Conservation (phyloP, 2,888 invertebrate species). For the Acronicta aceris region DNA sequence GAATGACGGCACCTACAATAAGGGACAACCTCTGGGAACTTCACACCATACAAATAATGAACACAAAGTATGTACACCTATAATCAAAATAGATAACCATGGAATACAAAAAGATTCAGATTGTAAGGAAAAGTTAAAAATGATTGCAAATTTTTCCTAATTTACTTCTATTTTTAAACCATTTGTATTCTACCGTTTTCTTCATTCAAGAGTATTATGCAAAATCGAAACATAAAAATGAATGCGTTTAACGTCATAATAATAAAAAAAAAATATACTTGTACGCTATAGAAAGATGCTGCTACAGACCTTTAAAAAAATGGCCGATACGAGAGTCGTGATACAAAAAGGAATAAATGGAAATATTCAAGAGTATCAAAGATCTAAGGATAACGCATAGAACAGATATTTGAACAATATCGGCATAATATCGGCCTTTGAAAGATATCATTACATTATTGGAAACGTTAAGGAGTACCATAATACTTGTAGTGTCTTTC, state of each 20-base stretch:
- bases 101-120: too few species aligned
- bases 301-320: neutral
- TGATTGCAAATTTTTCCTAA: too few species aligned
- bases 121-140: too few species aligned
- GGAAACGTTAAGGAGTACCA: neutral
- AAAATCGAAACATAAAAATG: neutral
- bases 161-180: too few species aligned
- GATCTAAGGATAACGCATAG: neutral
- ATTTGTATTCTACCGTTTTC: too few species aligned
- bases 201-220: neutral
- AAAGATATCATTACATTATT: constrained; percentile 2
- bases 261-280: neutral
- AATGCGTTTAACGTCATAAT: neutral
- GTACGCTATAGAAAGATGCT: neutral
- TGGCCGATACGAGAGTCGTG: neutral
- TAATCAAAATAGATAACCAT: too few species aligned
- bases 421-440: neutral
- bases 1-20: too few species aligned
- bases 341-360: neutral
- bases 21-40: too few species aligned
- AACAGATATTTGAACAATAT: neutral
- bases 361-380: neutral
- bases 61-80: too few species aligned
- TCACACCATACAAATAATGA: too few species aligned
- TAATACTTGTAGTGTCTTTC: too few species aligned